Conservation (phyloP, 2,113 vertebrate species). For the Pituophis catenifer region DNA sequence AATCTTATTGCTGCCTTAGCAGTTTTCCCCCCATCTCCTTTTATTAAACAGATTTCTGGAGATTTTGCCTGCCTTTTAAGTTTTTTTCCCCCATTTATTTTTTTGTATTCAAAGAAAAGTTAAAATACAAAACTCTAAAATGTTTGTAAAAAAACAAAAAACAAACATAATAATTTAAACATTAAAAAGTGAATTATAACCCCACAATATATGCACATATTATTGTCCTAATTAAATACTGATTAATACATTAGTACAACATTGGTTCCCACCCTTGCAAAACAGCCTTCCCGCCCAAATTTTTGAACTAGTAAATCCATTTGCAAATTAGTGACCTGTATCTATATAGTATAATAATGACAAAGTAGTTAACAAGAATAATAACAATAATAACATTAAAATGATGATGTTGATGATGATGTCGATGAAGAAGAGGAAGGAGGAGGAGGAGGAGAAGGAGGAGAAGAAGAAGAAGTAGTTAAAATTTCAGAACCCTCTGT, state of each 20-base stretch:
- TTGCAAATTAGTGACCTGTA: neutral
- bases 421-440: no score
- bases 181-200: neutral
- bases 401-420: no score
- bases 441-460: no score
- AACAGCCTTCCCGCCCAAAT: neutral
- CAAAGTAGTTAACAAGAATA: neutral
- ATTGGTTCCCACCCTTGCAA: neutral
- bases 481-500: no score
- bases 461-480: no score
- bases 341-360: neutral
- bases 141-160: neutral
- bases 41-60: neutral
- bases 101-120: neutral
- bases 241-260: neutral
- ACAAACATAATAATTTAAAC: neutral
- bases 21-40: accelerated
- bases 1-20: neutral
- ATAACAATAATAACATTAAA: neutral
- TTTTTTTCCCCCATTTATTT: neutral
- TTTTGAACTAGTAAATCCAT: neutral
- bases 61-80: neutral
- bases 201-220: neutral
- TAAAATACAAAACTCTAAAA: neutral
- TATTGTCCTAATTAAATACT: neutral